A percentile compares a stretch with the other conserved stretches of the same genome.
Conservation (phyloP, 2,113 vertebrate genomes). For the Synodontis membranacea region DNA sequence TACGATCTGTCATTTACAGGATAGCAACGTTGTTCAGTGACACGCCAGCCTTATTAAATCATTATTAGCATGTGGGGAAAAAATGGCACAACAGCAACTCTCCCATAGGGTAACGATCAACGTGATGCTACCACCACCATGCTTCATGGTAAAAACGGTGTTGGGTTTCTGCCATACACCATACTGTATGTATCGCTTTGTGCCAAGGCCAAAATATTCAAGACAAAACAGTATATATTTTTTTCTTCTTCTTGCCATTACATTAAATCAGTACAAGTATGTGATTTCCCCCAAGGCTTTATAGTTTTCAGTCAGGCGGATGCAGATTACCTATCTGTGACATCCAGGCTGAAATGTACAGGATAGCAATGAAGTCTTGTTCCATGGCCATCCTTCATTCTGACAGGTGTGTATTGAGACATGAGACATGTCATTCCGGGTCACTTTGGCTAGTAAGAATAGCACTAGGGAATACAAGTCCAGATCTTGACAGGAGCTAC, state of each 20-base stretch:
- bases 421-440: conserved; percentile 25
- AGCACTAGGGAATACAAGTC: background rate
- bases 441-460: conserved; percentile 36
- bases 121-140: background rate
- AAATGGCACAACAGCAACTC: background rate
- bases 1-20: conserved; percentile 17
- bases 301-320: conserved; percentile 29
- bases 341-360: conserved; percentile 30
- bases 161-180: background rate
- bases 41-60: background rate
- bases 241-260: background rate
- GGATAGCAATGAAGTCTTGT: conserved; percentile 36
- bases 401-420: conserved; percentile 45
- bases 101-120: background rate
- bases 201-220: background rate
- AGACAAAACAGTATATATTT: too few species aligned
- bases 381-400: conserved; percentile 39
- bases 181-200: background rate
- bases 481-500: background rate
- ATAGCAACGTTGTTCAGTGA: conserved; percentile 15
- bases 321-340: conserved; percentile 30
- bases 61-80: background rate
- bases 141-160: background rate
- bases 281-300: conserved; percentile 23
- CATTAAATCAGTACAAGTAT: background rate